These are phyloP conservation scores for Mirounga angustirostris DNA, from an alignment of 2,113 vertebrate genomes.

Conservation along the genomic window DNA sequence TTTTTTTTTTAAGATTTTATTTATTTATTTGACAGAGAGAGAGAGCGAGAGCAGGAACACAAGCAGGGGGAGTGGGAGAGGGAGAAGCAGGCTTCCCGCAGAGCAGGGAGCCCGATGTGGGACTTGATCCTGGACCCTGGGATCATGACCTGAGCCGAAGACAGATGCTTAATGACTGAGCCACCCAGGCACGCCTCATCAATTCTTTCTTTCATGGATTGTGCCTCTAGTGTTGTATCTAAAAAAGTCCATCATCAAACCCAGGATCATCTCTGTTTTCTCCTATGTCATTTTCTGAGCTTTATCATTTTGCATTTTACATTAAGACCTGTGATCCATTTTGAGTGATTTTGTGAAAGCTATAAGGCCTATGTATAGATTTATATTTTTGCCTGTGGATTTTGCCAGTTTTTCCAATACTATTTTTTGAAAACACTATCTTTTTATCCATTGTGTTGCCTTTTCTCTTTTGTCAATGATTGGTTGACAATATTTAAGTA, in stretches of 20 bases:
- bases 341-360: constrained; percentile 11
- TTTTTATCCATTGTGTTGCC: not conserved
- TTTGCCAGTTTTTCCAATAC: not conserved
- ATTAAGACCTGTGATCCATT: not conserved
- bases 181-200: not conserved
- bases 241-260: not conserved
- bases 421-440: not conserved
- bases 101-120: too few species aligned
- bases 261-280: not conserved
- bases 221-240: not conserved
- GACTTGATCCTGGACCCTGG: too few species aligned
- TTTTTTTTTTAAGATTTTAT: too few species aligned
- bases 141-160: too few species aligned
- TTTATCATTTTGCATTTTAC: not conserved
- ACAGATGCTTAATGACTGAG: too few species aligned
- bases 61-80: too few species aligned
- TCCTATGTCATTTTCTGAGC: not conserved
- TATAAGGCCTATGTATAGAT: not conserved
- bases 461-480: not conserved
- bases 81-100: too few species aligned
- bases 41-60: too few species aligned
- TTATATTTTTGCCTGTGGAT: not conserved
- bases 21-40: too few species aligned
- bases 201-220: not conserved
- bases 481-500: not conserved